phyloP scores from a whole-genome alignment of 2,797 vertebrate genomes.

The Limosa lapponica region DNA sequence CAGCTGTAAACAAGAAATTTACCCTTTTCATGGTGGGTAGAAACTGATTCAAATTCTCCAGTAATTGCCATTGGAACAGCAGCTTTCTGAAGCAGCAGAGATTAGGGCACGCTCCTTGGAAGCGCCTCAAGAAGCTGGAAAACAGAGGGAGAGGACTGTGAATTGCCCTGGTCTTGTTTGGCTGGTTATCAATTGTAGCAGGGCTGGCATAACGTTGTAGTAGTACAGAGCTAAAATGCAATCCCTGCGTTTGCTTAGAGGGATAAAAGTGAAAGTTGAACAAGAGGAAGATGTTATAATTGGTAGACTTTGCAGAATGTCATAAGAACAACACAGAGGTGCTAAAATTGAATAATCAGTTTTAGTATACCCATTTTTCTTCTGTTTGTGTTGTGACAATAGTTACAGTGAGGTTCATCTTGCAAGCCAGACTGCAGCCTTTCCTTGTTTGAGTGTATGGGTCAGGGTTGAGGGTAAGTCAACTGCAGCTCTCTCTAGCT shows the following conservation, averaged over 20 bases:
- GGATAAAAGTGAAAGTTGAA: not conserved
- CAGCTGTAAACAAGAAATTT: not conserved
- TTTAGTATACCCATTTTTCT: not conserved
- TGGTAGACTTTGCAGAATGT: not conserved
- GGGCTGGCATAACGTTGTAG: not conserved
- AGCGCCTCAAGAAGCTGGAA: not conserved
- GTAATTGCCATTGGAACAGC: not conserved
- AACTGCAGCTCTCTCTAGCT: not conserved
- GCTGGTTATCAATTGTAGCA: not conserved
- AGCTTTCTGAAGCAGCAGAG: not conserved
- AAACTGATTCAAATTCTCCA: not conserved
- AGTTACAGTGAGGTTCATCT: not conserved
- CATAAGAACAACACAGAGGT: not conserved
- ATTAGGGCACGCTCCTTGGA: not conserved
- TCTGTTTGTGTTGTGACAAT: not conserved
- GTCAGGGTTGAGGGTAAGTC: not conserved
- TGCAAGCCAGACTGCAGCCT: not conserved
- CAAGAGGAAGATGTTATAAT: not conserved
- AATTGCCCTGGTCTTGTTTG: not conserved
- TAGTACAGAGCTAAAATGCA: not conserved
- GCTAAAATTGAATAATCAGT: not conserved
- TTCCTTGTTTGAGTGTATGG: rapidly evolving
- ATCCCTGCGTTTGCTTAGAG: not conserved
- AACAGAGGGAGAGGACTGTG: not conserved
- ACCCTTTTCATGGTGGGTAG: not conserved